Percentiles rank a stretch among this genome's conserved stretches.
Evolutionary conservation across 2,888 invertebrate species (phyloP).

Genomic region (Sminthurides aquaticus): DNA sequence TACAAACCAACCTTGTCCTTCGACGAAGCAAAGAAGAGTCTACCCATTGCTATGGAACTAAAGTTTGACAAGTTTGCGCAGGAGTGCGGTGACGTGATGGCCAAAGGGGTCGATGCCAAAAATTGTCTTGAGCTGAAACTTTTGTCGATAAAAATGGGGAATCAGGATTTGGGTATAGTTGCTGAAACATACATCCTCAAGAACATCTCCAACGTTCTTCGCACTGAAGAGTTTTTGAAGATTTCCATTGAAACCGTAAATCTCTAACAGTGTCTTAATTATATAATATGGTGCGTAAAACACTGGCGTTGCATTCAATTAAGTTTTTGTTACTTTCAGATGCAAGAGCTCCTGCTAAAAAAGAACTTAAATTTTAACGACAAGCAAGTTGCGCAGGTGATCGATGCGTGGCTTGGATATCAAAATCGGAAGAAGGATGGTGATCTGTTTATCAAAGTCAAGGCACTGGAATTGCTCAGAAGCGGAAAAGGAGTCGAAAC

Average conservation of each 20-base stretch:
- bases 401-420: constrained; percentile 8
- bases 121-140: no score
- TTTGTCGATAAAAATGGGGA: no score
- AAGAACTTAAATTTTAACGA: no score
- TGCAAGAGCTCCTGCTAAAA: no score
- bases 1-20: neutral
- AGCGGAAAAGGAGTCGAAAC: neutral
- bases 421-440: neutral
- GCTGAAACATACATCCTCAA: no score
- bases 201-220: no score
- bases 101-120: neutral
- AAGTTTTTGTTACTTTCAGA: no score
- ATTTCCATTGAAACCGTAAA: constrained; percentile 10
- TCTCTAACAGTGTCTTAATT: no score
- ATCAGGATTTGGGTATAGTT: no score
- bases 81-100: neutral
- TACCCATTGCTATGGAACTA: neutral
- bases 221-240: constrained; percentile 1
- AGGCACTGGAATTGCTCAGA: neutral
- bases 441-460: neutral
- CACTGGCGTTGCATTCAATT: no score
- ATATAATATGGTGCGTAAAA: no score
- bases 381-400: constrained; percentile 4
- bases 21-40: neutral
- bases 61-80: neutral